phyloP scores from a whole-genome alignment of 2,888 invertebrate species.

The Drosophila rellima region DNA sequence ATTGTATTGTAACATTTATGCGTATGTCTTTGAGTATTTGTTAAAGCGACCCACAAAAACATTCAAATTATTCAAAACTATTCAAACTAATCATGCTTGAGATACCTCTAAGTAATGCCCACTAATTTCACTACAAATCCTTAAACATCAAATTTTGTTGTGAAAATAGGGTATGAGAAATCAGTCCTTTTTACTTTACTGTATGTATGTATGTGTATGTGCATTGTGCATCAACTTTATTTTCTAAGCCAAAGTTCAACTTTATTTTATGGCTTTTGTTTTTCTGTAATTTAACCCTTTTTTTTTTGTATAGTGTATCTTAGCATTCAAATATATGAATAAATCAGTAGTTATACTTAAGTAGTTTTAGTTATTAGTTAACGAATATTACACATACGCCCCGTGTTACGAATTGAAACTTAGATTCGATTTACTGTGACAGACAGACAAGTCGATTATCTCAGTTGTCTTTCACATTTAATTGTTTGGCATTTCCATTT shows the following conservation, averaged over 20 bases:
- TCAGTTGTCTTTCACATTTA: slow-evolving; percentile 16
- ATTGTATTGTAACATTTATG: slow-evolving; percentile 42
- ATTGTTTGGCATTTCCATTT: slow-evolving; percentile 9
- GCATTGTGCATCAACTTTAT: slow-evolving; percentile 30
- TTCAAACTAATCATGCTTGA: slow-evolving; percentile 41
- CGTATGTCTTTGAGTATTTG: slow-evolving; percentile 69
- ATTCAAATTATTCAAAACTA: slow-evolving; percentile 31
- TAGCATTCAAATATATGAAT: neutral
- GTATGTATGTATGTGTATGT: slow-evolving; percentile 35
- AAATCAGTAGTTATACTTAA: slow-evolving; percentile 3
- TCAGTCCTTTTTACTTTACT: slow-evolving; percentile 8
- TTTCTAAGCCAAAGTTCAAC: neutral
- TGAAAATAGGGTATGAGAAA: neutral
- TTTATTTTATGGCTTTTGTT: slow-evolving; percentile 1
- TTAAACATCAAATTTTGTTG: neutral
- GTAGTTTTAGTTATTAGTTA: slow-evolving; percentile 21
- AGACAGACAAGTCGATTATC: slow-evolving; percentile 7
- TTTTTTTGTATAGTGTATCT: slow-evolving; percentile 3
- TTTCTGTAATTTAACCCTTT: neutral
- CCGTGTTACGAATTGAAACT: neutral
- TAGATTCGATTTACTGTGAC: neutral
- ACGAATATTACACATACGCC: slow-evolving; percentile 20
- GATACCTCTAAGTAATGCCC: slow-evolving; percentile 2
- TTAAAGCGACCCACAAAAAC: slow-evolving; percentile 12
- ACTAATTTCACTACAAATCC: neutral